A percentile compares a stretch with the other conserved stretches of the same genome.
Conservation (phyloP, 2,888 invertebrate species). For the Hemithea aestivaria region DNA sequence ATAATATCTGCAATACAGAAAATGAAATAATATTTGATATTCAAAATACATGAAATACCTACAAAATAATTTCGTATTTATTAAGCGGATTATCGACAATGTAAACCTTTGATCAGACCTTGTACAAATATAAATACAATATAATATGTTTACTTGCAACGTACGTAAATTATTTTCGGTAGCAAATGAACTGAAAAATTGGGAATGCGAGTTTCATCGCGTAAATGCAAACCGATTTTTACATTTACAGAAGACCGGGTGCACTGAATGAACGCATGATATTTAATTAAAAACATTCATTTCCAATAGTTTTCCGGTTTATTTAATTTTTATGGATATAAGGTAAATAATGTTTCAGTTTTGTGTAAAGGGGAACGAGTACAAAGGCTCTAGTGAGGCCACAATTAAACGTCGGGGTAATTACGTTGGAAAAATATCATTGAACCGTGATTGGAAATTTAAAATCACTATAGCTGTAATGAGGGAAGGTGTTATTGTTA, state of each 20-base stretch:
- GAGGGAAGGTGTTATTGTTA: no score
- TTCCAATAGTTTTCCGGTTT: constrained; percentile 66
- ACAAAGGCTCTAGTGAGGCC: constrained; percentile 28
- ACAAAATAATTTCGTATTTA: no score
- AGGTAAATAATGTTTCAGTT: constrained; percentile 58
- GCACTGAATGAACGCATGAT: constrained; percentile 30
- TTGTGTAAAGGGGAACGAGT: constrained; percentile 45
- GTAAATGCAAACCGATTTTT: constrained; percentile 6
- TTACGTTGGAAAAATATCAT: constrained; percentile 34
- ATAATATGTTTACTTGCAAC: no score
- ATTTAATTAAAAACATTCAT: constrained; percentile 69
- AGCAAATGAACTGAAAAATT: constrained; percentile 6
- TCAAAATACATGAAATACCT: no score
- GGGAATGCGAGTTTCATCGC: constrained; percentile 9
- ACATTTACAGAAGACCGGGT: constrained; percentile 14
- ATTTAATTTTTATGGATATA: constrained; percentile 64
- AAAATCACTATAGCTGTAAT: neutral
- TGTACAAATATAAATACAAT: no score
- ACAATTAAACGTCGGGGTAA: constrained; percentile 29
- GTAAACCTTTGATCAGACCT: no score
- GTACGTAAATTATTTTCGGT: neutral
- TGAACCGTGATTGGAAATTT: constrained; percentile 31
- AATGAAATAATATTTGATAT: no score
- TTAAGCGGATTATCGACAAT: no score
- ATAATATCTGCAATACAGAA: no score